phyloP scores from a whole-genome alignment of 2,888 invertebrate genomes.

The Eucera pruinosa region DNA sequence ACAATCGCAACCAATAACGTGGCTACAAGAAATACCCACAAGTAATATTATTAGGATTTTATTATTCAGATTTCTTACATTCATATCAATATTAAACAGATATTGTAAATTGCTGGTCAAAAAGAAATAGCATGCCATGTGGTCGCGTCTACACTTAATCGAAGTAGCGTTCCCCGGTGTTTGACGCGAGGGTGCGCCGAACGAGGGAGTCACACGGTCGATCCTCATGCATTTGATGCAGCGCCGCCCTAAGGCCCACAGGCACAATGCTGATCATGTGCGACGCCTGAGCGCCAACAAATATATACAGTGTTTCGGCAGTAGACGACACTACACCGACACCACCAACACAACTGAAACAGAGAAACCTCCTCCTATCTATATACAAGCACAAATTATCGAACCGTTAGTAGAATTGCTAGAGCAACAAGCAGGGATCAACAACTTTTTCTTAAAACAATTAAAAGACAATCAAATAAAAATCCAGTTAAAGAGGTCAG shows the following conservation, averaged over 20 bases:
- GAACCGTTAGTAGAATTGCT: background rate
- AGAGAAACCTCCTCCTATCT: constrained; percentile 10
- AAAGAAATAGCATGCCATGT: no score
- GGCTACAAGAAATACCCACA: constrained; percentile 4
- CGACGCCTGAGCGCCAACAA: no score
- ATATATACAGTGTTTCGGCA: constrained; percentile 1
- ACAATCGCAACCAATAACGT: background rate
- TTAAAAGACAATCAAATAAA: constrained; percentile 12
- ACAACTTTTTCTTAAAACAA: no score
- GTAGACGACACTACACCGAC: background rate
- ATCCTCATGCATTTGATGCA: no score
- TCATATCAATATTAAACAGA: no score
- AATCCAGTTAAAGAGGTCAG: background rate
- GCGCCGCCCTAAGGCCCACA: no score
- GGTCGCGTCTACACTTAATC: no score
- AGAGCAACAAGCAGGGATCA: background rate
- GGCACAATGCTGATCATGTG: no score
- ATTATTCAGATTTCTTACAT: no score
- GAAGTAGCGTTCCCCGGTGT: no score
- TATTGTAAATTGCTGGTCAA: no score
- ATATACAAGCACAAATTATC: constrained; percentile 13
- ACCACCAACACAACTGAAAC: background rate
- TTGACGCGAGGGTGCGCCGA: background rate
- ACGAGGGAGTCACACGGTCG: no score
- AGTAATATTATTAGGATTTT: background rate